Conservation (phyloP, 1,140 invertebrate genomes). For the Apis cerana region DNA sequence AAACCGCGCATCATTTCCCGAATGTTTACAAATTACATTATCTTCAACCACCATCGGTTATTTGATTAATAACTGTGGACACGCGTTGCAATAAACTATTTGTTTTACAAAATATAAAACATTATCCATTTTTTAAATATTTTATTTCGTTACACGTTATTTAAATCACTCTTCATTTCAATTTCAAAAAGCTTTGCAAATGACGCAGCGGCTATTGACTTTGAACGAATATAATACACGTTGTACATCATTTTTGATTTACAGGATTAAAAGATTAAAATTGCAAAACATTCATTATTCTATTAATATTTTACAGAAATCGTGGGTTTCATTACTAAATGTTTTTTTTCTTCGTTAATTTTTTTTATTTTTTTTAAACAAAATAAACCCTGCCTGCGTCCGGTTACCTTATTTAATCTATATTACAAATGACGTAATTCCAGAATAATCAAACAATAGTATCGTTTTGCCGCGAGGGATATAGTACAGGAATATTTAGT, state of each 20-base stretch:
- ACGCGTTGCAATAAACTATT: too few relatives aligned
- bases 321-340: not conserved
- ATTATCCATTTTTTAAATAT: not conserved
- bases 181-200: not conserved
- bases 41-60: not conserved
- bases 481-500: not conserved
- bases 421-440: not conserved
- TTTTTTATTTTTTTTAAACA: not conserved
- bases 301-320: too few relatives aligned
- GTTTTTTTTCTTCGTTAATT: not conserved
- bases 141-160: not conserved
- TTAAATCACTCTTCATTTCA: not conserved
- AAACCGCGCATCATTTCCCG: not conserved
- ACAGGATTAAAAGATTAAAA: slow-evolving; percentile 16
- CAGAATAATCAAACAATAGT: not conserved
- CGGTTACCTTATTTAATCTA: not conserved
- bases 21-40: not conserved
- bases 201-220: slow-evolving; percentile 8
- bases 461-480: not conserved
- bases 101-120: not conserved
- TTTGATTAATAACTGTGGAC: not conserved
- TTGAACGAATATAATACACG: not conserved
- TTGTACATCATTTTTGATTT: not conserved
- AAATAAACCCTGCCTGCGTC: not conserved
- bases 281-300: not conserved